Base-by-base conservation (phyloP, 2,797 vertebrate genomes). In the Malurus leucopterus region DNA sequence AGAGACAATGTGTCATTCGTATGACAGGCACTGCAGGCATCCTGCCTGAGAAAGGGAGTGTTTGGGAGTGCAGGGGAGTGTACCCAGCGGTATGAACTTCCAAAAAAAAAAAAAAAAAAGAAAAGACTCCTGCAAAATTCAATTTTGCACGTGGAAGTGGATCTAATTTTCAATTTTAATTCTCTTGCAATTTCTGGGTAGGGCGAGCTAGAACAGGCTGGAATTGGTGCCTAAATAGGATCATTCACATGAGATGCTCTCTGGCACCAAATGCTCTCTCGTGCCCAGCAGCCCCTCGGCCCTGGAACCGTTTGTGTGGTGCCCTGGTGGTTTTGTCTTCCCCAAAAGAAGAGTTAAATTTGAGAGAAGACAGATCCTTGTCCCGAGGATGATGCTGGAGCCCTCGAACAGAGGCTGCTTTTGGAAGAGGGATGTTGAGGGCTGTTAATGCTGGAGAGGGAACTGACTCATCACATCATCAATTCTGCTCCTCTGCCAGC, bases 391-490 rank as follows among this genome's bases (percentile, higher is more conserved):
- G 86, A 3, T 75, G 73, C 3, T 77, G n/a, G 36, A 90, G 68
- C 32, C 55, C 51, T 46, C 5, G 2, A 65, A 90, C 86, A 94
- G 91, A 87, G 88, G 84, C 84, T 87, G 91, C 86, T 72, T 90
- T 91, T 4, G 90, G 90, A 72, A 36, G 73, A 65, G 54, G 55
- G 79, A 27, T 62, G 73, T 38, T 38, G 85, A 67, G 84, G 61
- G 38, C 15, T 74, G 76, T 40, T 68, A 58, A n/a, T 29, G 58
- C 75, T 89, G 63, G 79, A 86, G 73, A 90, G 63, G 76, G 85
- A 78, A 78, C 94, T 92, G 92, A 91, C 82, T 94, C 92, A 92
- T 72, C 90, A 78, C 84, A 84, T 89, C 90, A 86, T 91, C 92
- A 59, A 49, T 84, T 74, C 81, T 55, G 75, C 88, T 90, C 51